Conservation (phyloP, 2,113 vertebrate genomes). For the Echinops telfairi region DNA sequence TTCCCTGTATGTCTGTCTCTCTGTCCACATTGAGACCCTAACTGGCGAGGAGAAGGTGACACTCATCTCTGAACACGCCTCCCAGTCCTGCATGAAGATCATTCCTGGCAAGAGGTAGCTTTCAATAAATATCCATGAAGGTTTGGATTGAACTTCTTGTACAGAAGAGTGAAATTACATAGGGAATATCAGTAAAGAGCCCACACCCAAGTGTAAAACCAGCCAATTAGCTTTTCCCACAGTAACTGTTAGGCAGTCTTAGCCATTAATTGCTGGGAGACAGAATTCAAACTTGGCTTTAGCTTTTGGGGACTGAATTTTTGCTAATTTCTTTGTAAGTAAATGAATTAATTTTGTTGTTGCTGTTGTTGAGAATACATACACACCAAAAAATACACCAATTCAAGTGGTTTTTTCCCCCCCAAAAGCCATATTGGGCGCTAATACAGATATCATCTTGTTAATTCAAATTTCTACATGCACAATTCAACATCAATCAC, state of each 20-base stretch:
- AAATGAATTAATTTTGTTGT: too few relatives aligned
- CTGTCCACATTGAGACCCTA: not conserved
- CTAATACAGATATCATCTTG: too few relatives aligned
- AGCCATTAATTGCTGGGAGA: slow-evolving; percentile 3
- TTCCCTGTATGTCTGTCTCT: not conserved
- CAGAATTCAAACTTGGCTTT: not conserved
- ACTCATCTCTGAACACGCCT: not conserved
- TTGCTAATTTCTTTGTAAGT: too few relatives aligned
- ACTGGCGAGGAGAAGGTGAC: not conserved
- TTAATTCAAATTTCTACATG: too few relatives aligned
- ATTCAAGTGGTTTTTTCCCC: too few relatives aligned
- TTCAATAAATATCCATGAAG: slow-evolving; percentile 9
- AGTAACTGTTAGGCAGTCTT: not conserved
- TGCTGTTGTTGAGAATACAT: too few relatives aligned
- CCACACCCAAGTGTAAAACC: not conserved
- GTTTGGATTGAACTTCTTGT: not conserved
- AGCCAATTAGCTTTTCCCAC: not conserved
- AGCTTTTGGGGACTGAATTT: not conserved
- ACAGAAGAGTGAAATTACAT: slow-evolving; percentile 8
- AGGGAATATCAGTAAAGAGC: not conserved
- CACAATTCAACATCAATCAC: too few relatives aligned
- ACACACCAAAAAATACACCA: too few relatives aligned
- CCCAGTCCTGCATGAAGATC: not conserved
- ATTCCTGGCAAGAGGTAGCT: not conserved
- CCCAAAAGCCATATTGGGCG: too few relatives aligned